phyloP scores from a whole-genome alignment of 1,140 invertebrate species.

The Maniola jurtina region DNA sequence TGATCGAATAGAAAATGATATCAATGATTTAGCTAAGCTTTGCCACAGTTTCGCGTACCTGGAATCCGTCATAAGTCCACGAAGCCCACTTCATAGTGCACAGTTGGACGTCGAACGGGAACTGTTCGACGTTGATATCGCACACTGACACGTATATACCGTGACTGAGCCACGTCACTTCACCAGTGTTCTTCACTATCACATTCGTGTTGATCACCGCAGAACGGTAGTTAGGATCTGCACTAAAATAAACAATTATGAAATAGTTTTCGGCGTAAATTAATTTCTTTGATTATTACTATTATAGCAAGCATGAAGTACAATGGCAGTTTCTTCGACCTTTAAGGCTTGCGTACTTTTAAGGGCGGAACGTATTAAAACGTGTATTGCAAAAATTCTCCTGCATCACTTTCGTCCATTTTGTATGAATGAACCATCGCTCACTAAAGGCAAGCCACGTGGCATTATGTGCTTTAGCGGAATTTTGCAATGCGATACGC shows the following conservation, averaged over 20 bases:
- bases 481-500: too few relatives aligned
- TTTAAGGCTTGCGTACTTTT: too few relatives aligned
- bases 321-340: too few relatives aligned
- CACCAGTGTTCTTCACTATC: slow-evolving; percentile 85
- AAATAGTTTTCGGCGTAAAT: neutral
- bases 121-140: slow-evolving; percentile 95
- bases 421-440: too few relatives aligned
- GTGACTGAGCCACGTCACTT: slow-evolving; percentile 89
- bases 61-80: slow-evolving; percentile 97
- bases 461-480: too few relatives aligned
- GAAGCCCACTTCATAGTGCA: slow-evolving; percentile 97
- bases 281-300: neutral
- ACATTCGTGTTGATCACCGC: slow-evolving; percentile 92
- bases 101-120: slow-evolving; percentile 95
- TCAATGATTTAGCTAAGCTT: neutral
- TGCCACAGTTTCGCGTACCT: slow-evolving; percentile 80
- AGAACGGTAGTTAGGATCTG: slow-evolving; percentile 88
- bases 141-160: slow-evolving; percentile 93
- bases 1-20: too few relatives aligned
- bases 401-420: too few relatives aligned
- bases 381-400: too few relatives aligned
- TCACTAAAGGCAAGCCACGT: too few relatives aligned
- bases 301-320: too few relatives aligned
- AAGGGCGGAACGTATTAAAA: too few relatives aligned
- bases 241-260: slow-evolving; percentile 77